Conservation (phyloP, 2,888 invertebrate genomes). For the Apamea anceps region DNA sequence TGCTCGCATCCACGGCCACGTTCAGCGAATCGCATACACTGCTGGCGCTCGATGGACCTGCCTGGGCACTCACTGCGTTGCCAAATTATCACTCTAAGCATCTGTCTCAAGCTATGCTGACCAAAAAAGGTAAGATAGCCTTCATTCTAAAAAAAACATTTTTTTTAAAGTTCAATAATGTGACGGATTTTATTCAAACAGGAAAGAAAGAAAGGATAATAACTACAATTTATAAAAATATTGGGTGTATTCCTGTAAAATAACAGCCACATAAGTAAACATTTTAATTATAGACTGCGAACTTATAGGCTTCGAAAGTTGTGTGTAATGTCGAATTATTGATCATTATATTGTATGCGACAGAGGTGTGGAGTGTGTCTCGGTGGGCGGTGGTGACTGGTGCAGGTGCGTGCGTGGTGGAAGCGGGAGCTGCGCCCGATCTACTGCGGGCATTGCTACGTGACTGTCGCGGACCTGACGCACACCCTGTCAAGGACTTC, state of each 20-base stretch:
- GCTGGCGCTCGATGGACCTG: conserved; percentile 95
- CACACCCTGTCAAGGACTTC: conserved; percentile 95
- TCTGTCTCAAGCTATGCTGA: conserved; percentile 80
- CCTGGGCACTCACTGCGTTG: conserved; percentile 93
- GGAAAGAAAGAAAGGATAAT: not conserved
- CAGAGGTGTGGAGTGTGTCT: conserved; percentile 84
- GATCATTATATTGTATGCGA: not conserved
- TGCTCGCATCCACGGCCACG: conserved; percentile 92
- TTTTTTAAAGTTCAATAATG: not conserved
- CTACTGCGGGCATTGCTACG: conserved; percentile 95
- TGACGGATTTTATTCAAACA: not conserved
- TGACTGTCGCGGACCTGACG: conserved; percentile 96
- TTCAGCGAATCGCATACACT: conserved; percentile 94
- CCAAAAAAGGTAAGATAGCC: conserved; percentile 78
- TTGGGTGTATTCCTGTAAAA: not conserved
- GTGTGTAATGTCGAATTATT: not conserved
- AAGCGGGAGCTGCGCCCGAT: conserved; percentile 96
- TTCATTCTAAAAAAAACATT: not conserved
- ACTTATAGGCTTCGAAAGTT: not conserved
- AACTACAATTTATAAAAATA: not conserved
- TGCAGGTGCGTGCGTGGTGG: conserved; percentile 96
- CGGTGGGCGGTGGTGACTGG: conserved; percentile 96
- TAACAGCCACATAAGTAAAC: not conserved
- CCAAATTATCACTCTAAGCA: conserved; percentile 77
- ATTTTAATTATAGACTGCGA: not conserved